Base-by-base conservation (phyloP, 1,140 invertebrate species). In the Zophobas morio region DNA sequence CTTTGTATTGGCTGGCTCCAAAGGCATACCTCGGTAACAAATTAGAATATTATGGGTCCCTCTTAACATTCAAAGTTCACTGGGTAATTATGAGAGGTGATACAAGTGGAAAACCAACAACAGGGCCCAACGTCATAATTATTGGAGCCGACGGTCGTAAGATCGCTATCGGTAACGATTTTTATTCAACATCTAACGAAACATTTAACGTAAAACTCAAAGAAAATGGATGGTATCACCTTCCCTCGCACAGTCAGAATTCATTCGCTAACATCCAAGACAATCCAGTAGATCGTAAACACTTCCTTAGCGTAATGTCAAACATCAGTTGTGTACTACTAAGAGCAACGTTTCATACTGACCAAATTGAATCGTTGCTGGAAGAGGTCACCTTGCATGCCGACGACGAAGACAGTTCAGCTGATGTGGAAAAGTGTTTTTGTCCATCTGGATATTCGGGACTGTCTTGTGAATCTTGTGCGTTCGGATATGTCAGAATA, bases 1-100 rank as follows among this genome's bases (percentile, higher is more conserved):
- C 92, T 54, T 96, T 95, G 83, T 99, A 96, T 86, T 99, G 97
- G 96, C 86, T 93, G 74, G 95, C 96, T 36, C 96, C 96, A 1
- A 85, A 90, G 75, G 89, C 92, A 1, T 95, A 93, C 84, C 84
- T 88, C 51, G 94, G 94, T 1, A 94, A 95, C 84, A 91, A 91
- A 78, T 84, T 96, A 57, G 91, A 94, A 70, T 93, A 93, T 57
- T 99, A 99, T 87, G 96, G 96, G 0, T 93, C 95, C 2, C 90
- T 91, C 60, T 84, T 99, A 4, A 89, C 89, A 8, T 95, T 96
- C 80, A 89, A 88, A 46, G 88, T 98, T 20, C 92, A 91, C 78
- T 99, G 96, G 94, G 92, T 94, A 3, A 92, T 96, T 0, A 94
- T 94, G 84, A 88, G 96, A 53, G 96, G 96, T 6, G 96, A 98